These are phyloP conservation scores for Nycticebus coucang DNA, from an alignment of 2,113 vertebrate species.

Conservation along the genomic window DNA sequence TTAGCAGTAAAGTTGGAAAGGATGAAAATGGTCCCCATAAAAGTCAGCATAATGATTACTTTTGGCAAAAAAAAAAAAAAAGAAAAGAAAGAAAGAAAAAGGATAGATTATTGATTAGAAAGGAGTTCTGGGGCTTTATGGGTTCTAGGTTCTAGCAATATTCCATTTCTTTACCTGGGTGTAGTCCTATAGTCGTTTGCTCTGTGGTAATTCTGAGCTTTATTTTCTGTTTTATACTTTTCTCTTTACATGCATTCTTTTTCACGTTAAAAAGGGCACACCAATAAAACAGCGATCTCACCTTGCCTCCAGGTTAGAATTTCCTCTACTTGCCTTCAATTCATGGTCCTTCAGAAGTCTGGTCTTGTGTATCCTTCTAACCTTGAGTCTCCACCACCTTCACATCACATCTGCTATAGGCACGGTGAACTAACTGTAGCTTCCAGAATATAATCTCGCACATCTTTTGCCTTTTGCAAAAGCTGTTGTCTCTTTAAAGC, in stretches of 20 bases:
- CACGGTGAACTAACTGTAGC: neutral
- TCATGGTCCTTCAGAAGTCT: neutral
- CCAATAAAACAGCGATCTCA: neutral
- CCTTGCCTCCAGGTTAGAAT: neutral
- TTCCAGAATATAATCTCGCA: neutral
- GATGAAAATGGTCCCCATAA: neutral
- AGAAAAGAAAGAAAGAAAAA: neutral
- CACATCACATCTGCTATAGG: neutral
- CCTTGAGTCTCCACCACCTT: neutral
- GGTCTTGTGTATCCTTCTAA: neutral
- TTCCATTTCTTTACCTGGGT: neutral
- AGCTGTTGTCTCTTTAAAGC: neutral
- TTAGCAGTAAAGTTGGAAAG: neutral
- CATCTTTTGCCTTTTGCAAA: neutral
- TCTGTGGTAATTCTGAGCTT: neutral
- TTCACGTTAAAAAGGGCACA: neutral
- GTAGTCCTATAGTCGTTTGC: neutral
- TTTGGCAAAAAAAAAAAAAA: neutral
- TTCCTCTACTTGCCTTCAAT: neutral
- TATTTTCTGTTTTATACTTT: neutral
- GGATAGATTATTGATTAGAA: neutral
- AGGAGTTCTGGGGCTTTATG: too few species aligned
- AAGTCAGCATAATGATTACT: neutral
- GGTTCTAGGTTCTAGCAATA: neutral
- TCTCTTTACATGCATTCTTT: neutral